phyloP scores from a whole-genome alignment of 2,113 vertebrate species.

The Azemiops feae region DNA sequence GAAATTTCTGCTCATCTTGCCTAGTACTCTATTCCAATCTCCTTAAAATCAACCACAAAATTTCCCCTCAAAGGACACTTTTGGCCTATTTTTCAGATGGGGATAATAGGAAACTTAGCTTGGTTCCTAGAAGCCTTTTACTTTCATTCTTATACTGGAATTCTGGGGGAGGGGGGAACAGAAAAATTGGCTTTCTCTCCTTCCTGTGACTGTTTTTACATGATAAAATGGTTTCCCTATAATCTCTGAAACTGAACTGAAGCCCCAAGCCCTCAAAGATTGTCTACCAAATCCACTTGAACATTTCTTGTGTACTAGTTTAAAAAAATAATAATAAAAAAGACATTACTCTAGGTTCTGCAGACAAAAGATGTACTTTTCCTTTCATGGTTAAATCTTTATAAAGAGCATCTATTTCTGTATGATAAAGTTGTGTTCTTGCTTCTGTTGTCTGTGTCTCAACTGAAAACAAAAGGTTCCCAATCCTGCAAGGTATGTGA shows the following conservation, averaged over 20 bases:
- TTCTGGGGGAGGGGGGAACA: not conserved
- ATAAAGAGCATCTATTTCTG: slow-evolving; percentile 94
- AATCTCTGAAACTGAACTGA: not conserved
- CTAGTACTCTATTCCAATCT: not conserved
- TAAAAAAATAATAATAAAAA: not conserved
- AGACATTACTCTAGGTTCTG: slow-evolving; percentile 86
- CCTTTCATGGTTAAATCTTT: slow-evolving; percentile 95
- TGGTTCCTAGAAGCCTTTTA: not conserved
- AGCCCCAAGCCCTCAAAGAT: not conserved
- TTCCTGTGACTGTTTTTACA: not conserved
- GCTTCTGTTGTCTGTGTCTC: slow-evolving; percentile 98
- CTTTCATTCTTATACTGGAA: not conserved
- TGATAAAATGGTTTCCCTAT: not conserved
- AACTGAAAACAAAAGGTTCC: slow-evolving; percentile 95
- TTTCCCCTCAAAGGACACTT: not conserved
- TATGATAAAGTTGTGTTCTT: slow-evolving; percentile 93
- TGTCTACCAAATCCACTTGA: not conserved
- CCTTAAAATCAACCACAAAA: not conserved
- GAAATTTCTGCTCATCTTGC: not conserved
- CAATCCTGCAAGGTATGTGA: slow-evolving; percentile 76
- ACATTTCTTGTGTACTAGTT: not conserved
- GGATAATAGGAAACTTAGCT: not conserved
- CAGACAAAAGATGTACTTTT: slow-evolving; percentile 87
- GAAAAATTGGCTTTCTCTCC: not conserved
- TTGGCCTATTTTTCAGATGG: not conserved